Evolutionary conservation across 2,888 invertebrate species (phyloP).

Genomic region (Drosophila parthenogenetica): DNA sequence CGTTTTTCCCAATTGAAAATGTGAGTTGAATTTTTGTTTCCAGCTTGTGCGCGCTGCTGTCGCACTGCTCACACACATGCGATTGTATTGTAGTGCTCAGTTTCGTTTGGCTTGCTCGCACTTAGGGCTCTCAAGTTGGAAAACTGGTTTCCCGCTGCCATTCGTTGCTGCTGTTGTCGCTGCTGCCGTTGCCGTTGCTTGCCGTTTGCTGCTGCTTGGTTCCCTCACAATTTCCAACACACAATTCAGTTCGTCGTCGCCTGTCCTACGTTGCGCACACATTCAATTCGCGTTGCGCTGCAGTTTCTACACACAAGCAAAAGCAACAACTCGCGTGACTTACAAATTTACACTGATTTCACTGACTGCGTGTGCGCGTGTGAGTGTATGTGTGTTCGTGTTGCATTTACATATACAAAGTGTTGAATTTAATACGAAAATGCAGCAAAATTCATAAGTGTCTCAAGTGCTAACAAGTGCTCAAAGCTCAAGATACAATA

Average conservation of each 20-base stretch:
- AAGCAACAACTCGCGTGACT: slow-evolving; percentile 34
- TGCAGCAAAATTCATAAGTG: slow-evolving; percentile 62
- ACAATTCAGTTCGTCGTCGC: slow-evolving; percentile 85
- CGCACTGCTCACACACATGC: slow-evolving; percentile 36
- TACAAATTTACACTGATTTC: slow-evolving; percentile 30
- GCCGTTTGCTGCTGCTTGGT: slow-evolving; percentile 44
- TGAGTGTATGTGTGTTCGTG: slow-evolving; percentile 13
- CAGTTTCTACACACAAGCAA: slow-evolving; percentile 32
- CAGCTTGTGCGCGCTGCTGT: slow-evolving; percentile 43
- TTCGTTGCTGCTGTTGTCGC: slow-evolving; percentile 55
- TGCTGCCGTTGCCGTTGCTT: slow-evolving; percentile 18
- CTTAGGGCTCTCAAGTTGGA: slow-evolving; percentile 40
- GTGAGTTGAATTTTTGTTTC: slow-evolving; percentile 56
- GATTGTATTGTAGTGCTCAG: neutral
- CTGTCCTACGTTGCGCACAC: slow-evolving; percentile 85
- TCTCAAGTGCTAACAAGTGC: slow-evolving; percentile 70
- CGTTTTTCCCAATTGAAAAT: slow-evolving; percentile 67
- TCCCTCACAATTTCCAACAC: slow-evolving; percentile 73
- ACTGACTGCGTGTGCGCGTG: slow-evolving; percentile 15
- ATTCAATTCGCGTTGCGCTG: slow-evolving; percentile 70
- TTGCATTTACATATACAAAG: slow-evolving; percentile 34
- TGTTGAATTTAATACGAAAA: slow-evolving; percentile 44
- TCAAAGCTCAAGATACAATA: slow-evolving; percentile 37
- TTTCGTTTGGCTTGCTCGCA: slow-evolving; percentile 42
- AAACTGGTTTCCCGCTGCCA: slow-evolving; percentile 79